Evolutionary conservation across 2,797 vertebrate species (phyloP), one percentile per base, ranked within the genome.

Genomic region (Muscicapa comitata): DNA sequence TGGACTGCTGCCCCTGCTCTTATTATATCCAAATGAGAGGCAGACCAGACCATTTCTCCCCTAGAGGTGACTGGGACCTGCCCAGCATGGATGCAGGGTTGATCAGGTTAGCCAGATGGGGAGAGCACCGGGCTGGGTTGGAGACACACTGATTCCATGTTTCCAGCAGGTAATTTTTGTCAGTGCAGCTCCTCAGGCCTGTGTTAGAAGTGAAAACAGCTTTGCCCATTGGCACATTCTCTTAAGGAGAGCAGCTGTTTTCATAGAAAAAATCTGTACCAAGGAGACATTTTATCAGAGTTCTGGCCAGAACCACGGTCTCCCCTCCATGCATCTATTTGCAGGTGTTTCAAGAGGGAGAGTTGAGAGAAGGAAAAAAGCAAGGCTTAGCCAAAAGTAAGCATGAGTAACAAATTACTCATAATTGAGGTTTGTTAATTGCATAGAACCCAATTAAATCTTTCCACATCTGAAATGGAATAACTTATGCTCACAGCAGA

Each of bases 351-450:
- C 77, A 71, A 66, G 71, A 82, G 38, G 48, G 83, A 94, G 81
- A 86, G 76, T 66, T 80, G 93, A 90, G 79, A 88, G 82, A 78
- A 94, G 72, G 79, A 94, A 93, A 95, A 94, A 54, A 54, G 31
- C 29, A 42, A 76, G 53, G 10, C 77, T 82, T 54, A 88, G 90
- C 90, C 77, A 94, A 95, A 94, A 94, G 77, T 77, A 82, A 93
- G 92, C 74, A 93, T 93, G 94, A 94, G 91, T 95, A 95, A 96
- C 61, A 96, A 95, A 94, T 95, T 95, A 92, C 91, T 95, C 88
- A 91, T 80, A 96, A 96, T 93, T 94, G 83, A 88, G 87, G 78
- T 89, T 94, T 96, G 95, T 94, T 96, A 97, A 96, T 96, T 96
- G 91, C 91, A 38, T 90, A 86, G 86, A 93, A 93, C 85, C 78